Conservation (phyloP, 2,797 vertebrate species). For the Acanthis flammea region DNA sequence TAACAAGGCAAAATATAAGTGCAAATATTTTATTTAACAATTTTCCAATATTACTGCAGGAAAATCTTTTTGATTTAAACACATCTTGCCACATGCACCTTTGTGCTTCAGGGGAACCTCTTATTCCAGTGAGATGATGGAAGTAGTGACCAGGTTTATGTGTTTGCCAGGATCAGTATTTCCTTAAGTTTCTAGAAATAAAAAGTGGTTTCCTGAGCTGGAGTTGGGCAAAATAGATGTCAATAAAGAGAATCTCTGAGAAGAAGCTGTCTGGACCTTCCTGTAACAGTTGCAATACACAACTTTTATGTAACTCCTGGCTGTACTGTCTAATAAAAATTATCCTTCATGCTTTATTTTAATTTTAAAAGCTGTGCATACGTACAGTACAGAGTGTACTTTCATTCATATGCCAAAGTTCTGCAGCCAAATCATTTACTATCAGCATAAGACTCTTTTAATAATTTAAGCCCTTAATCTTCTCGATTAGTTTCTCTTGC, state of each 20-base stretch:
- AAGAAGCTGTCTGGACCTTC: neutral
- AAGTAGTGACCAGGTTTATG: neutral
- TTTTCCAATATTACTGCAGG: neutral
- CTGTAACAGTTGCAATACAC: neutral
- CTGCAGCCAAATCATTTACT: conserved; percentile 23
- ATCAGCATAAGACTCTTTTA: conserved; percentile 2
- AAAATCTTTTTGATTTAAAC: neutral
- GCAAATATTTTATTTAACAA: neutral
- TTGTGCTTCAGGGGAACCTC: neutral
- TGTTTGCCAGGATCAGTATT: neutral
- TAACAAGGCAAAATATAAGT: neutral
- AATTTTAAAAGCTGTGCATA: conserved; percentile 20
- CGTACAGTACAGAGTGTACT: conserved; percentile 15
- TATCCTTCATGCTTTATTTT: neutral
- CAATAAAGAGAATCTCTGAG: neutral
- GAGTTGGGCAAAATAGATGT: neutral
- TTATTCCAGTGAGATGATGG: neutral
- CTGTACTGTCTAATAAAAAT: neutral
- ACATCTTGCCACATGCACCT: neutral
- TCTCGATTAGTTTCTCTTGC: neutral
- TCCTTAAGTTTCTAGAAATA: neutral
- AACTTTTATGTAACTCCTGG: conserved; percentile 20
- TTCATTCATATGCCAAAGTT: conserved; percentile 25
- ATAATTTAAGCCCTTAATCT: conserved; percentile 66
- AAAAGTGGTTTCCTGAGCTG: neutral